Conservation (phyloP, 2,113 vertebrate species). For the Paracanthobrama guichenoti region DNA sequence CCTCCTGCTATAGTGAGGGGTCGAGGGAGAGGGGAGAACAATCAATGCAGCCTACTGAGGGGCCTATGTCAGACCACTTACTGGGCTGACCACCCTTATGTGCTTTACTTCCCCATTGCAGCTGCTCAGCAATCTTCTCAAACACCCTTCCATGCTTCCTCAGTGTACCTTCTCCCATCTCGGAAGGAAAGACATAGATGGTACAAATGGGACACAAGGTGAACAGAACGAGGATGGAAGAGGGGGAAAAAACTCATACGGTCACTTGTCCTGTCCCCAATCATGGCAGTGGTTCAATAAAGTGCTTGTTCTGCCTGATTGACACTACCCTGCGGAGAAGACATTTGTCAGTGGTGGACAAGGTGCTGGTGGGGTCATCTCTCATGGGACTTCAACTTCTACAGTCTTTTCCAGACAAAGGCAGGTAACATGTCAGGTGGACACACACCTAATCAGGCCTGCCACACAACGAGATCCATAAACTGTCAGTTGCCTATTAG, state of each 20-base stretch:
- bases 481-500: conserved; percentile 24
- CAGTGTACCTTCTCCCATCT: not conserved
- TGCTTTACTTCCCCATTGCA: conserved; percentile 48
- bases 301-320: conserved; percentile 52
- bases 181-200: not conserved
- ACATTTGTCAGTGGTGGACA: conserved; percentile 48
- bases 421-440: conserved; percentile 48
- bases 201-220: conserved; percentile 9
- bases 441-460: conserved; percentile 46
- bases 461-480: conserved; percentile 16
- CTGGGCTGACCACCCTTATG: conserved; percentile 37
- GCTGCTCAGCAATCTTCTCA: conserved; percentile 37
- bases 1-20: conserved; percentile 67
- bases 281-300: conserved; percentile 53
- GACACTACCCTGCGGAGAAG: conserved; percentile 53
- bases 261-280: conserved; percentile 47
- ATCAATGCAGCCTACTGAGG: conserved; percentile 70
- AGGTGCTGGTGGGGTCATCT: conserved; percentile 51
- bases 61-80: conserved; percentile 62
- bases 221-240: conserved; percentile 34
- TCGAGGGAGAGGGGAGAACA: conserved; percentile 61
- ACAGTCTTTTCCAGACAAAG: conserved; percentile 37
- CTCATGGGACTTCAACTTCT: conserved; percentile 45
- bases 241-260: conserved; percentile 38
- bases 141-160: conserved; percentile 4